These are phyloP conservation scores for Sarcophaga rosellei DNA, from an alignment of 2,888 invertebrate genomes.

Conservation along the genomic window DNA sequence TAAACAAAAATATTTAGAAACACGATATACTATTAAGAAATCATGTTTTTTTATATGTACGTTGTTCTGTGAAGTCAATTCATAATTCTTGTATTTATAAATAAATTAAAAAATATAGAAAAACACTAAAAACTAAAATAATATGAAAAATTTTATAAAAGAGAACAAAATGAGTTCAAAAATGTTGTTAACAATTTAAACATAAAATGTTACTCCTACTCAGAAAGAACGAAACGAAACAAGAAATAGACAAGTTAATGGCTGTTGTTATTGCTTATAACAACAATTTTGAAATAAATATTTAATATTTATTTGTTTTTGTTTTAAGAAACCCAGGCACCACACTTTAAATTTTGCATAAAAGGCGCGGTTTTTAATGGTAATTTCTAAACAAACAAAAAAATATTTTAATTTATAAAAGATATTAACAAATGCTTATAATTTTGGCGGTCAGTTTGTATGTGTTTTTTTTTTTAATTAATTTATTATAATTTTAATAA, in stretches of 20 bases:
- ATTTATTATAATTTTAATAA: not conserved
- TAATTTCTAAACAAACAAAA: no score
- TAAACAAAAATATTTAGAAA: conserved; percentile 12
- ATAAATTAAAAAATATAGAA: not conserved
- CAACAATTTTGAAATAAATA: not conserved
- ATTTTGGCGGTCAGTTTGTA: conserved; percentile 25
- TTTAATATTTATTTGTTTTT: not conserved
- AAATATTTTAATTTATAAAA: not conserved
- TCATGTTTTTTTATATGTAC: conserved; percentile 49
- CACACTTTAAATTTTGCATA: conserved; percentile 5
- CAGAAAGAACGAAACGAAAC: conserved; percentile 18
- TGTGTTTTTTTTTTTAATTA: not conserved
- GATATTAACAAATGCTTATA: not conserved
- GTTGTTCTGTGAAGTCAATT: not conserved
- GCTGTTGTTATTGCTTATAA: no score
- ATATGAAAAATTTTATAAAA: not conserved
- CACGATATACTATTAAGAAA: conserved; percentile 28
- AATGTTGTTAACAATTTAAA: conserved; percentile 56
- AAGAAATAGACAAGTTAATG: not conserved
- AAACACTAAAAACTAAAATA: not conserved
- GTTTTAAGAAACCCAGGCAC: no score
- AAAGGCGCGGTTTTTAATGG: conserved; percentile 39
- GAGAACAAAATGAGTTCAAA: conserved; percentile 53
- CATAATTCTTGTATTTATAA: not conserved
- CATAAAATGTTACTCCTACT: conserved; percentile 54